Evolutionary conservation across 2,888 invertebrate species (phyloP).

Genomic region (Vannuccia rotundouncinata): DNA sequence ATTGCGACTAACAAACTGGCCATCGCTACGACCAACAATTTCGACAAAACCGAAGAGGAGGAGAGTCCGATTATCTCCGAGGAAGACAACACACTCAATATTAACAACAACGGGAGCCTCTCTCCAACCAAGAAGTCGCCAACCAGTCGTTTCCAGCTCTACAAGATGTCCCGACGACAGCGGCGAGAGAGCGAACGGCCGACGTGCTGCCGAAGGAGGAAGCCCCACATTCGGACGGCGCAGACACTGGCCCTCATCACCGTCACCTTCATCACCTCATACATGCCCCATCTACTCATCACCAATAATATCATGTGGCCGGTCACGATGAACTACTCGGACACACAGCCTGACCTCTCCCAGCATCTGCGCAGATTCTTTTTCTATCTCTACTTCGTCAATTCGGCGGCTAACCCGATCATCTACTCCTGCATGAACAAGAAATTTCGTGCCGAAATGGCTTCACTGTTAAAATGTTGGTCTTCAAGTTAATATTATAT

Average conservation of each 20-base stretch:
- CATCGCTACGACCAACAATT: no score
- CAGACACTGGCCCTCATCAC: conserved; percentile 46
- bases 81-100: no score
- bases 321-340: background rate
- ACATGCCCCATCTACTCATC: conserved; percentile 46
- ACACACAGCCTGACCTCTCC: background rate
- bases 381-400: conserved; percentile 47
- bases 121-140: no score
- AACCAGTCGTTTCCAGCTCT: background rate
- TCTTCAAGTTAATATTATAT: no score
- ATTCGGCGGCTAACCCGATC: conserved; percentile 48
- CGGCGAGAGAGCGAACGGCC: background rate
- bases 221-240: conserved; percentile 44
- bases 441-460: conserved; percentile 9
- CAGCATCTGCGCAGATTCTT: conserved; percentile 39
- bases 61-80: no score
- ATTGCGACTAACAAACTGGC: no score
- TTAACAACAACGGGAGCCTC: no score
- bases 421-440: conserved; percentile 47
- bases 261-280: conserved; percentile 45
- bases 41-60: no score
- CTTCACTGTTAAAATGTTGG: no score
- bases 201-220: background rate
- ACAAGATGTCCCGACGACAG: background rate
- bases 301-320: conserved; percentile 40